These are phyloP conservation scores for Stegana nigrithorax DNA, from an alignment of 2,888 invertebrate genomes.

Conservation along the genomic window DNA sequence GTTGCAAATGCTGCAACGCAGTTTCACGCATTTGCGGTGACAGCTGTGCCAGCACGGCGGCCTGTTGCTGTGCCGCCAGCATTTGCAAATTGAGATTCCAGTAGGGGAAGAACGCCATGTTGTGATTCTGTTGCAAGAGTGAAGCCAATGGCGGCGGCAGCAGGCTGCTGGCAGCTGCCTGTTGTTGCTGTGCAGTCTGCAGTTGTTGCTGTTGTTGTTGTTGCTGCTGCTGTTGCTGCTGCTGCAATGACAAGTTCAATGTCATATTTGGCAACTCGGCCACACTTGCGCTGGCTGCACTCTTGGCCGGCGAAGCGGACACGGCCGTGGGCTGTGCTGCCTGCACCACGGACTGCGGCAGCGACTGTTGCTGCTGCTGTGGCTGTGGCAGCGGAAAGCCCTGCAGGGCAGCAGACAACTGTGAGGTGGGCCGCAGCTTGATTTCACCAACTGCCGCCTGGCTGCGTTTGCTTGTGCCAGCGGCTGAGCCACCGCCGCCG, in stretches of 20 bases:
- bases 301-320: constrained; percentile 57
- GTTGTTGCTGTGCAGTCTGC: constrained; percentile 4
- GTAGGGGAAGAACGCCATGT: constrained; percentile 67
- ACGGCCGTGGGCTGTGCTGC: constrained; percentile 9
- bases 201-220: constrained; percentile 36
- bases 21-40: constrained; percentile 62
- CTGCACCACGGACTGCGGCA: background rate
- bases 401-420: constrained; percentile 62
- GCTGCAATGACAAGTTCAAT: constrained; percentile 30
- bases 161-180: constrained; percentile 40
- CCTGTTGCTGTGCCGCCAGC: constrained; percentile 68
- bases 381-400: constrained; percentile 47
- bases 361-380: constrained; percentile 19
- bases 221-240: constrained; percentile 24
- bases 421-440: constrained; percentile 40
- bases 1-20: constrained; percentile 42
- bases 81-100: constrained; percentile 68
- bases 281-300: constrained; percentile 36
- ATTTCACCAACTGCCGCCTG: constrained; percentile 17
- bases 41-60: constrained; percentile 64
- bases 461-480: constrained; percentile 23
- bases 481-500: constrained; percentile 32
- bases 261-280: constrained; percentile 36
- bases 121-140: constrained; percentile 62
- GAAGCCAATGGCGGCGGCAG: constrained; percentile 63